Base-by-base conservation (phyloP, 1,140 invertebrate genomes). In the Frieseomelitta varia region DNA sequence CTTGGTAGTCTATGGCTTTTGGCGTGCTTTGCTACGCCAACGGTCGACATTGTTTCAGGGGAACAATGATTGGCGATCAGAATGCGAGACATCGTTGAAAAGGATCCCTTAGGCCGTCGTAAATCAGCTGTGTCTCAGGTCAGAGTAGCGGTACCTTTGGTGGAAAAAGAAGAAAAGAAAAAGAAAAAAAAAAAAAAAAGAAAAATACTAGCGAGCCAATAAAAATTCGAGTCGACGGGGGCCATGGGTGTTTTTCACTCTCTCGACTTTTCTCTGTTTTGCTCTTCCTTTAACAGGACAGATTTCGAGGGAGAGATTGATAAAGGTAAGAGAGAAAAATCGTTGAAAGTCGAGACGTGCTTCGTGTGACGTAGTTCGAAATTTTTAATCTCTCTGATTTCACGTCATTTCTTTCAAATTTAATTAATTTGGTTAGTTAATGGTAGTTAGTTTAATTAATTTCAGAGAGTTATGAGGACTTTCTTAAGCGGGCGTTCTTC, bases 181-280 rank as follows among this genome's bases (percentile, higher is more conserved):
- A 19, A 4, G 2, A 55, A 15, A 12, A 53, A 15, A 14, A 55
- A 55, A 17, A 2, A 6, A 56, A 19, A 65, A 65, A 65, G 17
- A 27, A 17, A 30, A 78, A 73, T n/a, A 2, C 12, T 19, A 4
- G 30, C 47, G 27, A 65, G 27, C 53, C 21, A 55, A 58, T 30
- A 77, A 84, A 30, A 84, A 84, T 73, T 79, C 82, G 56, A 84
- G 76, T 55, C 67, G 27, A 69, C 63, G 24, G 55, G 30, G 6
- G 17, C 30, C 56, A 56, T 24, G 51, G 61, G 21, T 34, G 39
- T 56, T 10, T 2, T n/a, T 27, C 47, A 61, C 39, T 79, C 58
- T 39, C 53, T 69, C 6, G n/a, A n/a, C 61, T 63, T 67, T 67
- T 24, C 30, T 67, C 39, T n/a, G n/a, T 67, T 11, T 1, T 58